Conservation (phyloP, 2,113 vertebrate genomes). For the Corynorhinus townsendii region DNA sequence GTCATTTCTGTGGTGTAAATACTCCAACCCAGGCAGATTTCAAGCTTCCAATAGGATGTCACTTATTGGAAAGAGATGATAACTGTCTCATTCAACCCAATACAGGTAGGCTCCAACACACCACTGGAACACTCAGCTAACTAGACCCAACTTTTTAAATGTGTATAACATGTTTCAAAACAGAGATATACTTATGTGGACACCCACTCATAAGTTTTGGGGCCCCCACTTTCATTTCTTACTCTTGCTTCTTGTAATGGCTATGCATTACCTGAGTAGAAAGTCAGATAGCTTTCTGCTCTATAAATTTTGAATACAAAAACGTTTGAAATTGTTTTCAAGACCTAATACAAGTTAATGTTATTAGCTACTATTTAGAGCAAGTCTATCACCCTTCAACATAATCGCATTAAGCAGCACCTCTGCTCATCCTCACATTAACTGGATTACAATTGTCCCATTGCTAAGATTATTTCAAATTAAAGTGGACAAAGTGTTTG, state of each 20-base stretch:
- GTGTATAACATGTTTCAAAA: neutral
- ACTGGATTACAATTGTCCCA: conserved; percentile 6
- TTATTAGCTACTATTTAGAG: neutral
- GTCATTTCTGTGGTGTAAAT: neutral
- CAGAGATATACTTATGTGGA: neutral
- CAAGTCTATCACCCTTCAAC: neutral
- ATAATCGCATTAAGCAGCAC: neutral
- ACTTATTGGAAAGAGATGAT: neutral
- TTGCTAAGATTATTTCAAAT: conserved; percentile 48
- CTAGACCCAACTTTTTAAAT: neutral
- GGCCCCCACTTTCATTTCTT: neutral
- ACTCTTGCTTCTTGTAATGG: neutral
- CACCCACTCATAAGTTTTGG: neutral
- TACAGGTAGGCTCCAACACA: neutral
- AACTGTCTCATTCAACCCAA: neutral
- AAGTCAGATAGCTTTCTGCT: neutral
- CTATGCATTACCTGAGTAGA: neutral
- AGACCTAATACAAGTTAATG: conserved; percentile 22
- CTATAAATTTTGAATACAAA: neutral
- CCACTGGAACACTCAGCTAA: neutral
- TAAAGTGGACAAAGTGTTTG: conserved; percentile 26
- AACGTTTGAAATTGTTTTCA: neutral
- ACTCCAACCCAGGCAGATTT: neutral
- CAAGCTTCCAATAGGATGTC: neutral
- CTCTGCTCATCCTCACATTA: neutral